Conservation (phyloP, 2,113 vertebrate genomes). For the Rallus limicola region DNA sequence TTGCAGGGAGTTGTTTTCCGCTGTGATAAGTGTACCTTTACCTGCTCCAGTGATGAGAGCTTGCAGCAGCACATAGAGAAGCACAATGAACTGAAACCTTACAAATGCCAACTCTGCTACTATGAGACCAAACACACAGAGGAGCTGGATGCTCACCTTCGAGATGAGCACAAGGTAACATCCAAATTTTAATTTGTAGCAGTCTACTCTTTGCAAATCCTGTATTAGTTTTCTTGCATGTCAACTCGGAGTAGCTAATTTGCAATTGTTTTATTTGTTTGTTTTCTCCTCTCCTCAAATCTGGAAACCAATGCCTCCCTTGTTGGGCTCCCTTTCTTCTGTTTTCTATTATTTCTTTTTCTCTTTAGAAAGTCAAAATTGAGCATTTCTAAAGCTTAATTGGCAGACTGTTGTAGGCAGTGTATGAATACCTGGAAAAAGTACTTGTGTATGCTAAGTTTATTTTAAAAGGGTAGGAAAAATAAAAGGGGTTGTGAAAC, state of each 20-base stretch:
- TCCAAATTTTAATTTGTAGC: not conserved
- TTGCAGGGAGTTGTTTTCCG: conserved; percentile 95
- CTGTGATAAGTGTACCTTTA: conserved; percentile 98
- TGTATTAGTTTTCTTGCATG: not conserved
- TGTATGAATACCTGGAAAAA: not conserved
- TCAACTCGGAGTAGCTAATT: not conserved
- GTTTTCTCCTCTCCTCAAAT: not conserved
- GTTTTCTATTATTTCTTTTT: not conserved
- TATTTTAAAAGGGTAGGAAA: not conserved
- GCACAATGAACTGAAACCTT: conserved; percentile 94
- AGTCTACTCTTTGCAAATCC: not conserved
- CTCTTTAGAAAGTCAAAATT: not conserved
- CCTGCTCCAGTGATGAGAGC: conserved; percentile 93
- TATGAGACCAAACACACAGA: conserved; percentile 91
- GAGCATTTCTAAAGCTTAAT: not conserved
- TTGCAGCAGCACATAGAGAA: conserved; percentile 96
- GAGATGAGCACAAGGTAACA: conserved; percentile 94
- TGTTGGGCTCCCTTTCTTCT: not conserved
- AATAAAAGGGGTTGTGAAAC: not conserved
- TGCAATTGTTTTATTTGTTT: not conserved
- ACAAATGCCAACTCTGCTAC: conserved; percentile 98
- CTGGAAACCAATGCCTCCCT: not conserved
- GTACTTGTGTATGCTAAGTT: not conserved
- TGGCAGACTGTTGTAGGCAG: not conserved
- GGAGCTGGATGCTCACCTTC: conserved; percentile 92